A percentile compares a stretch with the other conserved stretches of the same genome.
Conservation (phyloP, 1,140 invertebrate species). For the Druon quercuslanigerum region DNA sequence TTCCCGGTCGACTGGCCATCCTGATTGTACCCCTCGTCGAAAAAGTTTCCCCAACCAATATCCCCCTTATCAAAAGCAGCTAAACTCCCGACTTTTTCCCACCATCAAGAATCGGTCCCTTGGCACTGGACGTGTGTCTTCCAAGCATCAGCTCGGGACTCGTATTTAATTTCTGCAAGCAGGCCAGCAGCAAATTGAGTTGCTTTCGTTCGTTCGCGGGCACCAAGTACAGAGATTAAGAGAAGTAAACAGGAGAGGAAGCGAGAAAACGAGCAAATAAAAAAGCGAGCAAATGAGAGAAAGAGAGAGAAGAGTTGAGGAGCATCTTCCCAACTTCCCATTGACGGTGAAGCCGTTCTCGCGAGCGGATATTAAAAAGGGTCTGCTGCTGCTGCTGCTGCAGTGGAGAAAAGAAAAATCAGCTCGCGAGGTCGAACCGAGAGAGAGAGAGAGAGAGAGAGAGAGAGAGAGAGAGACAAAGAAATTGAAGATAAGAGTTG, state of each 20-base stretch:
- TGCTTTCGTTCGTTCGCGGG: too few species aligned
- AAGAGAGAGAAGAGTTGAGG: constrained; percentile 36
- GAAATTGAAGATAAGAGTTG: constrained; percentile 11
- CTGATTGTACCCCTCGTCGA: neutral
- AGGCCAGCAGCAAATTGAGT: too few species aligned
- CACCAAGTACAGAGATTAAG: constrained; percentile 43
- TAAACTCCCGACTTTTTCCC: too few species aligned
- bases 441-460: constrained; percentile 31
- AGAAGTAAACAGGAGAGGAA: constrained; percentile 16
- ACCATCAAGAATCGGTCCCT: too few species aligned
- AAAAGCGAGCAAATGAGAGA: constrained; percentile 25
- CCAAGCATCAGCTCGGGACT: too few species aligned
- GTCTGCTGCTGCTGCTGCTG: constrained; percentile 35
- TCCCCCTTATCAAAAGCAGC: too few species aligned
- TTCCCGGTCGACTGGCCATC: neutral
- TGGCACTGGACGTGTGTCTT: too few species aligned
- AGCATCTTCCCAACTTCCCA: constrained; percentile 50
- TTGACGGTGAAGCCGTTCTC: constrained; percentile 46
- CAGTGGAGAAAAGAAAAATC: constrained; percentile 34
- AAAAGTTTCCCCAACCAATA: too few species aligned
- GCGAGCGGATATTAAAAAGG: constrained; percentile 44
- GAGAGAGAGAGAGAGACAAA: constrained; percentile 50
- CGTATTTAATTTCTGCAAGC: too few species aligned
- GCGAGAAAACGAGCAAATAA: constrained; percentile 14
- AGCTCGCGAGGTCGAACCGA: constrained; percentile 38